Conservation (phyloP, 2,113 vertebrate species). For the Brachionichthys hirsutus region DNA sequence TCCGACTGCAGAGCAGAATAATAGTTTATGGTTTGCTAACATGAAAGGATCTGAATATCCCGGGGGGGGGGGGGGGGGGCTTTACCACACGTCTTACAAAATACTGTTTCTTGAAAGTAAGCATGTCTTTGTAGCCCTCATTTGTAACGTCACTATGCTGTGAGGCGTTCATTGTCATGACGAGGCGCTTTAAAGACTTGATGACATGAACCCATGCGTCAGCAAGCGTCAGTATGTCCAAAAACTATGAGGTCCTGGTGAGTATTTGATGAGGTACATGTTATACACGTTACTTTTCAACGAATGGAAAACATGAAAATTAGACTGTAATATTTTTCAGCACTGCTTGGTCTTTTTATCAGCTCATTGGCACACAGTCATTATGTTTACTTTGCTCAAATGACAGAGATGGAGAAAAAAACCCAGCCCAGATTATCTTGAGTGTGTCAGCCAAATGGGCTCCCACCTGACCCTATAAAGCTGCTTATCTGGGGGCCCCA, state of each 20-base stretch:
- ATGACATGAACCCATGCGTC: conserved; percentile 8
- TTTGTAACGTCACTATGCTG: conserved; percentile 18
- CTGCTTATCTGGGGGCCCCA: conserved; percentile 56
- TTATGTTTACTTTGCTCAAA: neutral
- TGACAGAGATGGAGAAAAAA: conserved; percentile 1
- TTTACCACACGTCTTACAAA: neutral
- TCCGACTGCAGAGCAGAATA: neutral
- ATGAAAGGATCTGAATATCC: too few species aligned
- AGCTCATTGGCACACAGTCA: too few species aligned
- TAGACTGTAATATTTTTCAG: too few species aligned
- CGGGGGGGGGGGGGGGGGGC: neutral
- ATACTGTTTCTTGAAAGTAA: neutral
- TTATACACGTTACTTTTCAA: too few species aligned
- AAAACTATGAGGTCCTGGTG: neutral
- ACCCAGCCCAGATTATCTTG: conserved; percentile 54
- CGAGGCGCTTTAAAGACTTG: conserved; percentile 22
- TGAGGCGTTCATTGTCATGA: conserved; percentile 19
- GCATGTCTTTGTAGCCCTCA: conserved; percentile 6
- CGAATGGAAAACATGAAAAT: too few species aligned
- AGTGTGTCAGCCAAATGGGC: conserved; percentile 45
- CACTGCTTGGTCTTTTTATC: too few species aligned
- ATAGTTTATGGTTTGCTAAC: neutral
- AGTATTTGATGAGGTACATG: neutral
- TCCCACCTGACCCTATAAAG: conserved; percentile 64
- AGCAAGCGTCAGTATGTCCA: conserved; percentile 9